Evolutionary conservation across 1,140 invertebrate species (phyloP), one percentile per base, ranked within the genome.

Genomic region (Leptinotarsa lineolata): DNA sequence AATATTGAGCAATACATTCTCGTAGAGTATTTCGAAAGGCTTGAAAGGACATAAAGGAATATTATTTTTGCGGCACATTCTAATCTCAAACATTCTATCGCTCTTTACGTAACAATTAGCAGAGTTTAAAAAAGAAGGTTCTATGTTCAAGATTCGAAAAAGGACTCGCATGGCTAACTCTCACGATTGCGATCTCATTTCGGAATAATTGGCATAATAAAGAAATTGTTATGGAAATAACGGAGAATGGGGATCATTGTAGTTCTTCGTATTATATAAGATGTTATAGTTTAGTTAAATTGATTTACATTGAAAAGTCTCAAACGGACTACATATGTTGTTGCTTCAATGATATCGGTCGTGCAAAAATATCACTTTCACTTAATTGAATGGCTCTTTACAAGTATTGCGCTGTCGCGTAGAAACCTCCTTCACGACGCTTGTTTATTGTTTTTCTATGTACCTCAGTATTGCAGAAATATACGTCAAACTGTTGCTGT

Each of bases 201-300:
- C 61, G 61, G 24, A 63, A 30, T 63, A 63, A 63, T 63, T 63
- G 61, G 61, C 61, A 63, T 63, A 63, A 63, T 63, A 63, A 63
- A 63, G 61, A 63, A 63, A 63, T 63, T 21, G 61, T 63, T 63
- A 63, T 63, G 61, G 61, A 24, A 63, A 63, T 63, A 20, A 63
- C 21, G 20, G 61, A 63, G 61, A 18, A 39, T 39, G 30, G 30
- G 11, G 30, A 39, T 39, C 30, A 18, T 63, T 63, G 61, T 63
- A 63, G 11, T 22, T 63, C 13, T 30, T 63, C 24, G 20, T 30
- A 63, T 63, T 63, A 24, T 5, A 63, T 63, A 63, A 63, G 61
- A 54, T 6, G n/a, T 54, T 54, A 54, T 54, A 54, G 16, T 54
- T 15, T 54, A 18, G 48, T 15, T 18, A 54, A 54, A 54, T 15